Evolutionary conservation across 2,888 invertebrate species (phyloP).

Genomic region (Acleris sparsana): DNA sequence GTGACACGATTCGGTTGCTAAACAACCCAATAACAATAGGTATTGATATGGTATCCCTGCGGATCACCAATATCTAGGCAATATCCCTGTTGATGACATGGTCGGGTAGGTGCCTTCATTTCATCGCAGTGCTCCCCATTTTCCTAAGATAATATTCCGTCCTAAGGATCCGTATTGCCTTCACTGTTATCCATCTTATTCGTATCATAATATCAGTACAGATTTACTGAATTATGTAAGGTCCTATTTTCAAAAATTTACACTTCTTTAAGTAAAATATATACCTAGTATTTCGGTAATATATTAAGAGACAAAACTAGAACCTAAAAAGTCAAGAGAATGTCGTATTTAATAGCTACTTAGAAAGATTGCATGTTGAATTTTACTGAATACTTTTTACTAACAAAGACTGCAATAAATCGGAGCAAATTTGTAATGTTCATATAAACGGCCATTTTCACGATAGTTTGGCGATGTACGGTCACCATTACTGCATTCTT

Average conservation of each 20-base stretch:
- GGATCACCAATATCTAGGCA: constrained; percentile 22
- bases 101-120: constrained; percentile 25
- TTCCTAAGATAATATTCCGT: constrained; percentile 27
- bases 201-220: constrained; percentile 22
- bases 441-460: constrained; percentile 45
- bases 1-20: not conserved
- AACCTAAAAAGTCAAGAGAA: not conserved
- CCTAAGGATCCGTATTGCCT: constrained; percentile 22
- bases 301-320: not conserved
- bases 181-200: constrained; percentile 14
- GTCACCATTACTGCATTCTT: constrained; percentile 66
- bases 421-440: constrained; percentile 32
- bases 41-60: constrained; percentile 1
- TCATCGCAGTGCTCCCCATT: constrained; percentile 11
- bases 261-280: not conserved
- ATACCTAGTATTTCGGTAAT: not conserved
- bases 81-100: constrained; percentile 24
- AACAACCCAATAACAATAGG: constrained; percentile 9
- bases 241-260: constrained; percentile 11
- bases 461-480: constrained; percentile 57
- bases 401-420: constrained; percentile 20
- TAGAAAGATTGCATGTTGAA: not conserved
- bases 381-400: not conserved
- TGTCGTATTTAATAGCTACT: too few relatives aligned
- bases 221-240: constrained; percentile 17